These are phyloP conservation scores for Catocala sponsa DNA, from an alignment of 2,888 invertebrate species.

Conservation along the genomic window DNA sequence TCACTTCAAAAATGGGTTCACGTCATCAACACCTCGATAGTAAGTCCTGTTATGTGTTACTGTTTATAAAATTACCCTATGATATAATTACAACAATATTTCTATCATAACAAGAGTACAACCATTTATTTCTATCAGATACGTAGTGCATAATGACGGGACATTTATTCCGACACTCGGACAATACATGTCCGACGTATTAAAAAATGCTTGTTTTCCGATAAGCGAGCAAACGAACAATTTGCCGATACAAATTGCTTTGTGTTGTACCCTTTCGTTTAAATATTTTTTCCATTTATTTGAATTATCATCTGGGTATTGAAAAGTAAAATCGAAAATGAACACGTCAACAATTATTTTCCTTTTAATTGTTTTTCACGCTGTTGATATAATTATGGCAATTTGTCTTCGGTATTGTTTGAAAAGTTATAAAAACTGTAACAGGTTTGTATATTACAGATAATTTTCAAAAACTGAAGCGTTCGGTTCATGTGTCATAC, in stretches of 20 bases:
- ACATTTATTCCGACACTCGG: constrained; percentile 3
- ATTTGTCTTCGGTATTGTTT: too few relatives aligned
- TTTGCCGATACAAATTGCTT: constrained; percentile 35
- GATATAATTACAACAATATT: too few relatives aligned
- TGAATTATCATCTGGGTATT: constrained; percentile 17
- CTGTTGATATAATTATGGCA: too few relatives aligned
- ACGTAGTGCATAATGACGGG: constrained; percentile 6
- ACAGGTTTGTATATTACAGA: too few relatives aligned
- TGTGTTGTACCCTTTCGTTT: constrained; percentile 32
- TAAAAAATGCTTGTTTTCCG: constrained; percentile 26
- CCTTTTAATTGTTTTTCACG: neutral
- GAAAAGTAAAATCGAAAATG: constrained; percentile 13
- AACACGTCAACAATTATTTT: constrained; percentile 2
- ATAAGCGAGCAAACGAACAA: constrained; percentile 31
- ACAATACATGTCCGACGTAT: constrained; percentile 1
- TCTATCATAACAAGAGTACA: neutral
- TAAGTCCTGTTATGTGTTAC: too few relatives aligned
- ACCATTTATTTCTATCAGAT: neutral
- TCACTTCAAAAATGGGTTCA: too few relatives aligned
- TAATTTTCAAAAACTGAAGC: too few relatives aligned
- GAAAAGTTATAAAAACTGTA: too few relatives aligned
- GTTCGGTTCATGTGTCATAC: too few relatives aligned
- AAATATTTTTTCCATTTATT: constrained; percentile 32
- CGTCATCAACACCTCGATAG: too few relatives aligned
- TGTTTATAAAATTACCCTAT: too few relatives aligned